Conservation (phyloP, 2,797 vertebrate genomes). For the Pangasius macronema region DNA sequence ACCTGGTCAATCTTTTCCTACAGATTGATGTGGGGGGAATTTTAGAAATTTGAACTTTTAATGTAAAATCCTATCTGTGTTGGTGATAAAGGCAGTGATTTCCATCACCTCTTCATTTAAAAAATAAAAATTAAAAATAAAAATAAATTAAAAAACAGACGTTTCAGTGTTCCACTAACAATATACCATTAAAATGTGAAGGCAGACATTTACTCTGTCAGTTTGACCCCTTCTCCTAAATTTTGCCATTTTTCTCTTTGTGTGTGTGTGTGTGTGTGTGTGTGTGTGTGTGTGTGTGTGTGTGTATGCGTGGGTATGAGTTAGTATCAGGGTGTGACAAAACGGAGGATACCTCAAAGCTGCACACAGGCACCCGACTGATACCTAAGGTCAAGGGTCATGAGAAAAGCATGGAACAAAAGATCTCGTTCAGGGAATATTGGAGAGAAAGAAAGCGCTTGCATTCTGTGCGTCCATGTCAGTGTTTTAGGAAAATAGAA, state of each 20-base stretch:
- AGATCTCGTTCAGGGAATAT: conserved; percentile 43
- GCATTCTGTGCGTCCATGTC: conserved; percentile 29
- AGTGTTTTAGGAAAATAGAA: conserved; percentile 28
- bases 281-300: not conserved
- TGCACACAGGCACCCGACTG: conserved; percentile 54
- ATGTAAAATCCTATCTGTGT: not conserved
- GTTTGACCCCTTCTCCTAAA: conserved; percentile 7
- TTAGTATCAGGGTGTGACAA: conserved; percentile 19
- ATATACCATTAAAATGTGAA: not conserved
- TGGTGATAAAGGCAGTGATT: not conserved
- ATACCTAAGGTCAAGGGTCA: conserved; percentile 58
- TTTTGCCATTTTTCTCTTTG: not conserved
- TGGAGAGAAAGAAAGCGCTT: conserved; percentile 33
- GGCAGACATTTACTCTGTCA: not conserved
- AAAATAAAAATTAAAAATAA: too few species aligned
- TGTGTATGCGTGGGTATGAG: not conserved
- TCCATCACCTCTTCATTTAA: not conserved
- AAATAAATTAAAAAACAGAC: too few species aligned
- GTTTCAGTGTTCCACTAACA: not conserved
- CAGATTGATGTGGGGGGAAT: not conserved
- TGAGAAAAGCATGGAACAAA: conserved; percentile 64
- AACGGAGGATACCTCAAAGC: conserved; percentile 47
- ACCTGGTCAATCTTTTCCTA: not conserved
- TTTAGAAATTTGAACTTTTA: not conserved
- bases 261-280: too few species aligned